These are phyloP conservation scores for Lutjanus campechanus DNA, from an alignment of 2,797 vertebrate species.

Conservation along the genomic window DNA sequence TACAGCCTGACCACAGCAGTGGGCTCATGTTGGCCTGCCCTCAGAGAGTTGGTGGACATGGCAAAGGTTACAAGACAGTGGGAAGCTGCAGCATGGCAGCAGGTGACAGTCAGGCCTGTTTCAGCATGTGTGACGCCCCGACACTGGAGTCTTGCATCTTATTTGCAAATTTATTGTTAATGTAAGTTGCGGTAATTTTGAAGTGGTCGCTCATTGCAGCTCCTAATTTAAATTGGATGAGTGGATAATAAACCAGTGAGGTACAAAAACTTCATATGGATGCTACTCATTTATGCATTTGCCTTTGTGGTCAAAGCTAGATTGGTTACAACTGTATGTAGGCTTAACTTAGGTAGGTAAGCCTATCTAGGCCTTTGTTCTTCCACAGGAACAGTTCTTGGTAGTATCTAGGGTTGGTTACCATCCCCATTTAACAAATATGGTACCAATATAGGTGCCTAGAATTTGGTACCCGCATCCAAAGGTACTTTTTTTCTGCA, in stretches of 20 bases:
- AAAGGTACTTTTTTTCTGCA: no score
- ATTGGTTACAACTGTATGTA: background rate
- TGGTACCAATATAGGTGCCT: no score
- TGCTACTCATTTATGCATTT: background rate
- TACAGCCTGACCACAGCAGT: constrained; percentile 23
- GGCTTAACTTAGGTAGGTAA: background rate
- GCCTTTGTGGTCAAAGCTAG: background rate
- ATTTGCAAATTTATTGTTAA: background rate
- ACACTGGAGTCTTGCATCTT: background rate
- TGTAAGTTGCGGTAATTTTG: background rate
- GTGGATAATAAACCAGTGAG: background rate
- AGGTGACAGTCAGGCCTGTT: constrained; percentile 1
- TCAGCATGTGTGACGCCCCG: background rate
- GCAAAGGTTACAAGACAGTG: constrained; percentile 24
- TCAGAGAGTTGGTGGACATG: constrained; percentile 20
- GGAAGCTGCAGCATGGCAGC: constrained; percentile 9
- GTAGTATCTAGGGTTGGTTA: background rate
- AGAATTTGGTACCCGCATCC: no score
- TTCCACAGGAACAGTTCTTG: background rate
- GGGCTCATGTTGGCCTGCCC: constrained; percentile 19
- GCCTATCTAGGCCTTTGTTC: background rate
- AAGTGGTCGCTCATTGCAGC: background rate
- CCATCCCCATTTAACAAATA: no score
- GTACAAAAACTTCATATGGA: background rate
- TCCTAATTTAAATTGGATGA: background rate